Base-by-base conservation (phyloP, 2,888 invertebrate species). In the Platycheirus rosarum region DNA sequence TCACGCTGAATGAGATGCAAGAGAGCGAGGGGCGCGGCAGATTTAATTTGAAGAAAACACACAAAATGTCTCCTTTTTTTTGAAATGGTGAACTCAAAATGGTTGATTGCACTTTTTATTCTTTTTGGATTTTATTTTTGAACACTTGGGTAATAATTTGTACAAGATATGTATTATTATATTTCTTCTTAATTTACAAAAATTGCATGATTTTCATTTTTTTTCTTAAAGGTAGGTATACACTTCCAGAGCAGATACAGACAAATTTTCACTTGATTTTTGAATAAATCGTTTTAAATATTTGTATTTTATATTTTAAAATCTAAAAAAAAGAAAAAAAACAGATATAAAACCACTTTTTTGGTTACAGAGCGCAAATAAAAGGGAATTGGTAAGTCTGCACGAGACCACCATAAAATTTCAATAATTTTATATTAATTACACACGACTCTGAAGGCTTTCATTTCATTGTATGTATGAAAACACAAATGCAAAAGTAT, bases 331-430 rank as follows among this genome's bases (percentile, higher is more conserved):
- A 60, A 60, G 46, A 13, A 29, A 51, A 13, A 42, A 44, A 66
- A 42, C 0, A n/a, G 16, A 18, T 7, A 23, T n/a, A 53, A 40
- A 51, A 75, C 32, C 65, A 74, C 62, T 74, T 35, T 70, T 32
- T 46, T 14, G 35, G 53, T 75, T 8, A 66, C 65, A 66, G 40
- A 70, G 76, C n/a, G 76, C 63, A 70, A 66, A 62, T 49, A 55
- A 76, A 80, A 51, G 75, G 49, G 65, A 66, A 70, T 68, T 70
- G 20, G 40, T 79, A 53, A 63, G 70, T 37, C 80, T 66, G 70
- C 80, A 76, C 76, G 80, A 80, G 80, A 80, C 76, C 42, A 80
- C 76, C 42, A 66, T 65, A 51, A 76, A 70, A 76, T 80, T 80
- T 76, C 51, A 76, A 80, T 80, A 78, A 73, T 66, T 62, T 65